A percentile compares a stretch with the other conserved stretches of the same genome.
Evolutionary conservation across 1,140 invertebrate genomes (phyloP).

Genomic region (Drosophila neocordata): DNA sequence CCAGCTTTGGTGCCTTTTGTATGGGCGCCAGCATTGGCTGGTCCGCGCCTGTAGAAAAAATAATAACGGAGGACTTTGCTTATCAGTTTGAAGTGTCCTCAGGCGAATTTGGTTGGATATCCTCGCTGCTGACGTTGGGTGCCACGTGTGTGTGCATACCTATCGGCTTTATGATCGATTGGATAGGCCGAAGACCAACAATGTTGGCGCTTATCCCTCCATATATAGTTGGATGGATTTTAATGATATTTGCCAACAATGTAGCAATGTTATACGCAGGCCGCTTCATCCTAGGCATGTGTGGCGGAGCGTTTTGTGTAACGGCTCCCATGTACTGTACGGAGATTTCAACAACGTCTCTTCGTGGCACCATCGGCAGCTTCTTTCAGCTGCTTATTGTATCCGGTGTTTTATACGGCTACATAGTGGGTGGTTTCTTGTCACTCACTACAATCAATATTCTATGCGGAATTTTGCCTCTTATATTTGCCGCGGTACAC

Average conservation of each 20-base stretch:
- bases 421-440: slow-evolving; percentile 84
- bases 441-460: slow-evolving; percentile 84
- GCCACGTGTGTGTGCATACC: slow-evolving; percentile 86
- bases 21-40: slow-evolving; percentile 87
- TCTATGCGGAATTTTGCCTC: slow-evolving; percentile 85
- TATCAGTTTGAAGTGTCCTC: slow-evolving; percentile 77
- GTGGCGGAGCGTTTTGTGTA: slow-evolving; percentile 88
- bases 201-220: slow-evolving; percentile 87
- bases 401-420: slow-evolving; percentile 86
- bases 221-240: slow-evolving; percentile 87
- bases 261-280: slow-evolving; percentile 87
- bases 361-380: slow-evolving; percentile 88
- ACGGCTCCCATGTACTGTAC: slow-evolving; percentile 88
- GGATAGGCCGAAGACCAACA: slow-evolving; percentile 87
- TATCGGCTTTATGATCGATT: slow-evolving; percentile 87
- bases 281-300: slow-evolving; percentile 88
- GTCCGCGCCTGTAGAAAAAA: slow-evolving; percentile 86
- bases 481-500: slow-evolving; percentile 85
- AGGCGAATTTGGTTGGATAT: slow-evolving; percentile 64
- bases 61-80: slow-evolving; percentile 74
- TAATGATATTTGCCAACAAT: slow-evolving; percentile 86
- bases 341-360: slow-evolving; percentile 87
- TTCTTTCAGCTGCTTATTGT: slow-evolving; percentile 88
- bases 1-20: slow-evolving; percentile 85
- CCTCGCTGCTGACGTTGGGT: slow-evolving; percentile 70